Evolutionary conservation across 2,888 invertebrate species (phyloP), one percentile per base, ranked within the genome.

Genomic region (Tetramorium bicarinatum): DNA sequence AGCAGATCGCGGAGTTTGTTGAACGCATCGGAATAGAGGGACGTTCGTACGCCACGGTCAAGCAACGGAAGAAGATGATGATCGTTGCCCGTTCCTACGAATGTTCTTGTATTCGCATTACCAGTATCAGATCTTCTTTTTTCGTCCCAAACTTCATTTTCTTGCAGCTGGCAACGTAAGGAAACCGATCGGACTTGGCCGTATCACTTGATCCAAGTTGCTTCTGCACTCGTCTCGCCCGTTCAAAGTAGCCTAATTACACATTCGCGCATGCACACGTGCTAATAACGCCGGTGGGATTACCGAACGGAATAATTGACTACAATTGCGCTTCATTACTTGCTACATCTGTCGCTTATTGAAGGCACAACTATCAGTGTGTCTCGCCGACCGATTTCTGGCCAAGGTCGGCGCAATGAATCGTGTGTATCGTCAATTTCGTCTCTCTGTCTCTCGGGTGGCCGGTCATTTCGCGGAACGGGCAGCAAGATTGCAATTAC

Each of bases 401-500:
- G 47, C 34, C 62, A 62, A 44, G 76, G 82, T 44, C 71, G 47
- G 47, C n/a, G 47, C 56, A 82, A 76, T 71, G 83, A 67, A 82
- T 54, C 66, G 25, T 41, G 64, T 3, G 54, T 84, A 66, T 80
- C 85, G 82, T 64, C 66, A 34, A 56, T 76, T 66, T 59, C 67
- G 56, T 61, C 54, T 79, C 72, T 81, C 81, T 67, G 81, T 71
- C 83, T 62, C 85, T 76, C 74, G 74, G 52, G 25, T 47, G 87
- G 69, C 59, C 69, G 74, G 52, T 62, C 77, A 77, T 87, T 85
- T 82, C 82, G 75, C 81, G 77, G 87, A 87, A 83, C 83, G 56
- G 18, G 61, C 2, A 75, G 85, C 75, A 49, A n/a, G 82, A 34
- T 67, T 72, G 82, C 84, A 85, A 87, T 85, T 87, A 85, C 85